Evolutionary conservation across 1,140 invertebrate species (phyloP).

Genomic region (Protaetia brevitarsis): DNA sequence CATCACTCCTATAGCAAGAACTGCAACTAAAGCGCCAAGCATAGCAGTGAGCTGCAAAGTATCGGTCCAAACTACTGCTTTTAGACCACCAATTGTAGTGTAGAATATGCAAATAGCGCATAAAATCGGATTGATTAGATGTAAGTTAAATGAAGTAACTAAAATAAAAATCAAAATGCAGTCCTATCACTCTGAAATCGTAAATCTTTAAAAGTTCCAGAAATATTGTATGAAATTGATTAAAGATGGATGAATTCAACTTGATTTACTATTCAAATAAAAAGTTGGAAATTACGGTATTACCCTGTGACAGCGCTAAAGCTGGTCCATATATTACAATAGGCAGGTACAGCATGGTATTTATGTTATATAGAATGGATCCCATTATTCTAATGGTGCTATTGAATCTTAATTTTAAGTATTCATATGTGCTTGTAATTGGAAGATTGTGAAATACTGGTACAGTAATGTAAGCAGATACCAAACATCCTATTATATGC

Average conservation of each 20-base stretch:
- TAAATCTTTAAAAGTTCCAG: constrained; percentile 39
- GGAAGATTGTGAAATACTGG: constrained; percentile 72
- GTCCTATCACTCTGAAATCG: too few relatives aligned
- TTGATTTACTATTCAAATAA: background rate
- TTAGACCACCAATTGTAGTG: constrained; percentile 70
- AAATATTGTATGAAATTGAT: background rate
- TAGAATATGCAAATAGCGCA: constrained; percentile 76
- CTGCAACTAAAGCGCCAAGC: constrained; percentile 60
- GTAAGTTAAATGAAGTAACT: constrained; percentile 68
- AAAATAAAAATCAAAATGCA: constrained; percentile 29
- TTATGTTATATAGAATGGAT: constrained; percentile 55
- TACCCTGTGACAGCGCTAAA: constrained; percentile 54
- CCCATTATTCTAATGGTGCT: constrained; percentile 54
- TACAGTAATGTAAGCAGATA: constrained; percentile 48
- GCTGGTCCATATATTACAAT: constrained; percentile 62
- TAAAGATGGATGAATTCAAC: background rate
- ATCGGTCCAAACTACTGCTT: constrained; percentile 72
- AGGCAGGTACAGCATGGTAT: constrained; percentile 53
- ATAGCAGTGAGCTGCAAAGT: constrained; percentile 67
- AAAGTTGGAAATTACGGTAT: constrained; percentile 69
- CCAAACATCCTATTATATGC: background rate
- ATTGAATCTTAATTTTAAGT: constrained; percentile 53
- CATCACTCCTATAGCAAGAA: constrained; percentile 53
- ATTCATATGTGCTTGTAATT: constrained; percentile 70
- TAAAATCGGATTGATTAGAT: constrained; percentile 62